Percentiles rank a stretch among this genome's conserved stretches.
Conservation (phyloP, 92 coral and sea anemone genomes). For the Porites cylindrica region DNA sequence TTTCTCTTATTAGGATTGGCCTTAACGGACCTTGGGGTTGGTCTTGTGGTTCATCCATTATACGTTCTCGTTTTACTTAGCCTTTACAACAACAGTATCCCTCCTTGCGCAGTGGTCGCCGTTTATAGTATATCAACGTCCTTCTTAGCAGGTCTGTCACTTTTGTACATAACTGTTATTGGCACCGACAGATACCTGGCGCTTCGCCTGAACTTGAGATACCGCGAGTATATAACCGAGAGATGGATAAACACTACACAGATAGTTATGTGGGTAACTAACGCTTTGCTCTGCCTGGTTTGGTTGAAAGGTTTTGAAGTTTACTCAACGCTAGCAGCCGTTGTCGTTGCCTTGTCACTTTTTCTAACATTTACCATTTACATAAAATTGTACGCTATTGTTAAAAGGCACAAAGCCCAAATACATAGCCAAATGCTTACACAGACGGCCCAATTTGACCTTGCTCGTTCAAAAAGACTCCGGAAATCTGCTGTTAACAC, state of each 20-base stretch:
- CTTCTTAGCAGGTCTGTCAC: slow-evolving; percentile 6
- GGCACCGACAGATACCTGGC: slow-evolving; percentile 24
- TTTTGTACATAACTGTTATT: slow-evolving; percentile 19
- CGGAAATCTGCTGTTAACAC: slow-evolving; percentile 27
- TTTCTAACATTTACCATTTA: slow-evolving; percentile 15
- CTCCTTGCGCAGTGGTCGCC: neutral
- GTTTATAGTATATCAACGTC: slow-evolving; percentile 14
- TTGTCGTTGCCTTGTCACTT: slow-evolving; percentile 17
- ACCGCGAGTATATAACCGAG: slow-evolving; percentile 14
- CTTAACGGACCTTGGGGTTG: slow-evolving; percentile 33
- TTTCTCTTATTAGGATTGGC: slow-evolving; percentile 21
- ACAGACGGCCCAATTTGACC: neutral
- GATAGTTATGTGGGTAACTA: neutral
- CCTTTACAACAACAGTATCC: slow-evolving; percentile 14
- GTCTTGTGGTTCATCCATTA: slow-evolving; percentile 31
- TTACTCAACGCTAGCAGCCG: slow-evolving; percentile 23
- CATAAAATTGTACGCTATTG: neutral
- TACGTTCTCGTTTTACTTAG: slow-evolving; percentile 3
- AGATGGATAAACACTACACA: neutral
- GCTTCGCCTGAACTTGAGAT: slow-evolving; percentile 20
- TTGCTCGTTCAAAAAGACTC: neutral
- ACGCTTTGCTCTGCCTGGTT: slow-evolving; percentile 4
- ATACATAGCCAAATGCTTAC: slow-evolving; percentile 6
- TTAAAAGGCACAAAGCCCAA: slow-evolving; percentile 19
- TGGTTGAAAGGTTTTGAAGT: slow-evolving; percentile 33